phyloP scores from a whole-genome alignment of 2,797 vertebrate genomes.

The Anisognathus igniventris region DNA sequence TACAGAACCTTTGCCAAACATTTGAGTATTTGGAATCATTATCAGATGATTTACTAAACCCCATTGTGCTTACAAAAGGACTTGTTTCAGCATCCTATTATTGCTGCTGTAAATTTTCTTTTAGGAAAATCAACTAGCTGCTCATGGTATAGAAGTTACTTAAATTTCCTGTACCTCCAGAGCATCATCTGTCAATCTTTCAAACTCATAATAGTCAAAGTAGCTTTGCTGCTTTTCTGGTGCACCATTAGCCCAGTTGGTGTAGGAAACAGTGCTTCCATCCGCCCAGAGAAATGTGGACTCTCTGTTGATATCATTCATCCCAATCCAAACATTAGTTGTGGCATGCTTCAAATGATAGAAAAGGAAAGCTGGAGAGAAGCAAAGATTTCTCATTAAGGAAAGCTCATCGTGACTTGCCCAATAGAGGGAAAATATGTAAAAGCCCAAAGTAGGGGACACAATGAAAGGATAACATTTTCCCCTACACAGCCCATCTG shows the following conservation, averaged over 20 bases:
- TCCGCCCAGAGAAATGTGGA: slow-evolving; percentile 88
- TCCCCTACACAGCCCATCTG: background rate
- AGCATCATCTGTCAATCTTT: background rate
- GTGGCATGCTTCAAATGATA: slow-evolving; percentile 72
- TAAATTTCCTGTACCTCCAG: slow-evolving; percentile 20
- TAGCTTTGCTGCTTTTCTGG: slow-evolving; percentile 55
- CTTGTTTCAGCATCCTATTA: background rate
- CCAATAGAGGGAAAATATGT: background rate
- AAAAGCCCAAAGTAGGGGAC: background rate
- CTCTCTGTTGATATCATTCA: slow-evolving; percentile 89
- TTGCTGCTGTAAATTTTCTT: background rate
- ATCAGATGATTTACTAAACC: background rate
- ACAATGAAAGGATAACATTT: background rate
- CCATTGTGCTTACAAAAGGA: background rate
- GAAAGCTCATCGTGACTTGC: background rate
- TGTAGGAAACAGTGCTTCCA: slow-evolving; percentile 81
- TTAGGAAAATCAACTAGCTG: background rate
- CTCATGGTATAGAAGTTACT: background rate
- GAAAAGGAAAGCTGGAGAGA: slow-evolving; percentile 82
- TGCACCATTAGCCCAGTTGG: slow-evolving; percentile 88
- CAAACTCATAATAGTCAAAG: background rate
- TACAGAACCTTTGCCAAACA: background rate
- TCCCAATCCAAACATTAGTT: slow-evolving; percentile 82
- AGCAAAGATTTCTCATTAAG: background rate
- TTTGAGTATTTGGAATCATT: background rate